These are phyloP conservation scores for Metopia argyrocephala DNA, from an alignment of 2,888 invertebrate species.

Conservation along the genomic window DNA sequence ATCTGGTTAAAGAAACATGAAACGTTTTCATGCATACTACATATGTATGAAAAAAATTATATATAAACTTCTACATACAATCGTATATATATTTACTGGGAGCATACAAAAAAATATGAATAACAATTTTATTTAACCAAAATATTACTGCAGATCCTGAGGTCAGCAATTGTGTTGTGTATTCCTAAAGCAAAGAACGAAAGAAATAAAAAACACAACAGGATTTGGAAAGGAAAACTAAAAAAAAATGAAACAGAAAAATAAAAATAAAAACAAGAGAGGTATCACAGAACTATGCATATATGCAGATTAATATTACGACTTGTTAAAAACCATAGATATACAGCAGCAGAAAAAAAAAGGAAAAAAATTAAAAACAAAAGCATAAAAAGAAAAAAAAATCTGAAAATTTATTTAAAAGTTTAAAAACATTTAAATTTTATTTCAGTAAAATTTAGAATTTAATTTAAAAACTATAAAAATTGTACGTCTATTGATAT, in stretches of 20 bases:
- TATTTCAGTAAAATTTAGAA: not conserved
- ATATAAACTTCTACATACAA: not conserved
- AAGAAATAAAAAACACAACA: slow-evolving; percentile 8
- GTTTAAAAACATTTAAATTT: not conserved
- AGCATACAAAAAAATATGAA: not conserved
- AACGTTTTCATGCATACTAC: slow-evolving; percentile 18
- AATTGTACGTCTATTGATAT: slow-evolving; percentile 13
- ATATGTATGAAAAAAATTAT: not conserved
- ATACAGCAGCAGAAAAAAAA: not conserved
- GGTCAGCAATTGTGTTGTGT: slow-evolving; percentile 30
- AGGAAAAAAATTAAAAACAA: not conserved
- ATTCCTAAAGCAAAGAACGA: slow-evolving; percentile 24
- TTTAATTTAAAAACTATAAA: slow-evolving; percentile 22
- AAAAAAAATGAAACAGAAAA: not conserved
- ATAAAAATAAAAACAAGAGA: not conserved
- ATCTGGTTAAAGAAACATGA: not conserved
- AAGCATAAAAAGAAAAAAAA: not conserved
- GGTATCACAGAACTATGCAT: no score
- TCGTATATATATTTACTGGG: not conserved
- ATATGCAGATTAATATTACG: not conserved
- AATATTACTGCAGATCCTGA: slow-evolving; percentile 59
- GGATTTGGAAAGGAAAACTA: not conserved
- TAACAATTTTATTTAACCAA: slow-evolving; percentile 45
- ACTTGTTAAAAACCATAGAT: not conserved
- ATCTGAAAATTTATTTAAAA: not conserved